phyloP scores from a whole-genome alignment of 2,113 vertebrate genomes.

The Hystrix brachyura region DNA sequence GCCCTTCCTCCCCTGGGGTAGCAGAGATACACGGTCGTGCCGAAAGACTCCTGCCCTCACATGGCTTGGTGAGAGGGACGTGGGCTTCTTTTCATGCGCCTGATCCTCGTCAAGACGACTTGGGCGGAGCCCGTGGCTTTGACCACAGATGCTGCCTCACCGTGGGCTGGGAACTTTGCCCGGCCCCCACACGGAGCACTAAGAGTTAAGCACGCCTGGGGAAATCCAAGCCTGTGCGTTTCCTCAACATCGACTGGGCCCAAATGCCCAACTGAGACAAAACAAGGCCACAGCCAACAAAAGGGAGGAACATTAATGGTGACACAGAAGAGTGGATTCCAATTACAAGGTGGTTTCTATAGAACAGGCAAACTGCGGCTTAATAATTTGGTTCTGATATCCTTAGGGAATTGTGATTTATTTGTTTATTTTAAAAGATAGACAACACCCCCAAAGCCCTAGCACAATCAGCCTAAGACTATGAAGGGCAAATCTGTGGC shows the following conservation, averaged over 20 bases:
- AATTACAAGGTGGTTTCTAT: not conserved
- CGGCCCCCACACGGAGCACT: fast-evolving
- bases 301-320: not conserved
- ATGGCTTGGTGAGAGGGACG: not conserved
- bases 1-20: not conserved
- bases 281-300: not conserved
- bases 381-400: not conserved
- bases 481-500: not conserved
- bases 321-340: not conserved
- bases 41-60: not conserved
- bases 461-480: not conserved
- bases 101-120: not conserved
- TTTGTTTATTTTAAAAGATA: not conserved
- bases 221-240: not conserved
- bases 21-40: not conserved
- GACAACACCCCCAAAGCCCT: not conserved
- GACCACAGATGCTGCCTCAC: not conserved
- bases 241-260: not conserved
- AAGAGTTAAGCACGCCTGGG: not conserved
- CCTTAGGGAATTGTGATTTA: not conserved
- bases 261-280: not conserved
- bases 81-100: not conserved
- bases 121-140: not conserved
- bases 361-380: not conserved
- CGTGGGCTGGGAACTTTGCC: not conserved